Evolutionary conservation across 2,113 vertebrate genomes (phyloP).

Genomic region (Manacus vitellinus): DNA sequence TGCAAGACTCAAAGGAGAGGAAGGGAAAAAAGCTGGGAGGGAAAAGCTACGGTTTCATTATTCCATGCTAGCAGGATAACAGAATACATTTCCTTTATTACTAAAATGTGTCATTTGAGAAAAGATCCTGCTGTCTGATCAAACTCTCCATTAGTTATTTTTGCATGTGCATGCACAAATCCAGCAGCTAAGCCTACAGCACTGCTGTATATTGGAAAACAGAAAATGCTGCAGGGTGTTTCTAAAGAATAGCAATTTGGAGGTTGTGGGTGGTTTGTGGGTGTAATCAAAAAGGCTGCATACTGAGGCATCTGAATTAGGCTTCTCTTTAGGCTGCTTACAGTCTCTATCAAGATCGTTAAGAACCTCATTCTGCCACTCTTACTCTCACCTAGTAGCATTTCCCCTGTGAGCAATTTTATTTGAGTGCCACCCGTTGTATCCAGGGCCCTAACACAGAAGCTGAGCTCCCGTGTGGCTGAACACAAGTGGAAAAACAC

Average conservation of each 20-base stretch:
- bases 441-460: background rate
- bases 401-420: constrained; percentile 6
- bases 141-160: constrained; percentile 57
- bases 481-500: background rate
- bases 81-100: constrained; percentile 65
- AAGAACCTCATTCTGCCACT: constrained; percentile 38
- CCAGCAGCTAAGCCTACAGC: constrained; percentile 45
- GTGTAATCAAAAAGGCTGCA: constrained; percentile 60
- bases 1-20: constrained; percentile 48
- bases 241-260: constrained; percentile 64
- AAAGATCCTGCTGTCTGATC: constrained; percentile 57
- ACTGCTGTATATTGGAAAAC: constrained; percentile 39
- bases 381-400: background rate
- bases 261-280: constrained; percentile 65
- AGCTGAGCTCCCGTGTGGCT: background rate
- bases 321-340: constrained; percentile 58
- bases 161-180: constrained; percentile 44
- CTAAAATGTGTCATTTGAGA: constrained; percentile 66
- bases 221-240: constrained; percentile 63
- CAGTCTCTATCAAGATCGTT: constrained; percentile 20
- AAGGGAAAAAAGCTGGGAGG: background rate
- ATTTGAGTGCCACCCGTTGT: background rate
- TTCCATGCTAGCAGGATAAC: constrained; percentile 68
- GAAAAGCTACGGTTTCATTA: constrained; percentile 59
- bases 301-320: constrained; percentile 49